Evolutionary conservation across 2,888 invertebrate species (phyloP).

Genomic region (Eugnorisma glareosa): DNA sequence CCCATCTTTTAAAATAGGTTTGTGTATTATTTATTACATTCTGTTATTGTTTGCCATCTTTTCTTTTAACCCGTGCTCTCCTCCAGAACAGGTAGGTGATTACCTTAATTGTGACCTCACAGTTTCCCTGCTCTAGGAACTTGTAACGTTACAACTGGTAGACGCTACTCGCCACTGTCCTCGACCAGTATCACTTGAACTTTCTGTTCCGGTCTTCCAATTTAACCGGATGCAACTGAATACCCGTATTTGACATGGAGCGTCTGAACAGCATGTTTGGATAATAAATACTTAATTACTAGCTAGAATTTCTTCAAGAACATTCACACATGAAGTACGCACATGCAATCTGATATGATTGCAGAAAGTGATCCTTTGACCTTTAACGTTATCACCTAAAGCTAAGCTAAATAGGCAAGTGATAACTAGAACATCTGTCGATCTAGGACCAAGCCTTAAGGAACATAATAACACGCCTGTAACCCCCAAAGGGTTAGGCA

Average conservation of each 20-base stretch:
- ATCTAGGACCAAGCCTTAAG: background rate
- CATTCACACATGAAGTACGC: background rate
- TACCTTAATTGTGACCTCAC: too few species aligned
- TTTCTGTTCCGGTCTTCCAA: background rate
- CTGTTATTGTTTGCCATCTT: too few species aligned
- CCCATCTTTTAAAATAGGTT: too few species aligned
- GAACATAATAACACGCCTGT: background rate
- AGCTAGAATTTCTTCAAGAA: background rate
- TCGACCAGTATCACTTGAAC: background rate
- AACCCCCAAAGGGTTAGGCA: background rate
- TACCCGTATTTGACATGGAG: background rate
- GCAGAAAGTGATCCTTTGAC: conserved; percentile 14
- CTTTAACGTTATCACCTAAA: background rate
- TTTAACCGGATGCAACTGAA: background rate
- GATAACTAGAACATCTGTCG: background rate
- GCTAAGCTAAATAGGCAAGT: background rate
- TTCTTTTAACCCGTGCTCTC: too few species aligned
- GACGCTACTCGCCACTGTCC: background rate
- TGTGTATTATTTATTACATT: too few species aligned
- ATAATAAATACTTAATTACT: background rate
- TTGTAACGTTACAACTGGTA: too few species aligned
- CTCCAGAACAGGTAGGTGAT: too few species aligned
- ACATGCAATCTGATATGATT: conserved; percentile 26
- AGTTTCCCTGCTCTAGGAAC: too few species aligned
- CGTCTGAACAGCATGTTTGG: background rate